Percentiles rank a stretch among this genome's conserved stretches.
Evolutionary conservation across 2,113 vertebrate genomes (phyloP).

Genomic region (Stigmatopora argus): DNA sequence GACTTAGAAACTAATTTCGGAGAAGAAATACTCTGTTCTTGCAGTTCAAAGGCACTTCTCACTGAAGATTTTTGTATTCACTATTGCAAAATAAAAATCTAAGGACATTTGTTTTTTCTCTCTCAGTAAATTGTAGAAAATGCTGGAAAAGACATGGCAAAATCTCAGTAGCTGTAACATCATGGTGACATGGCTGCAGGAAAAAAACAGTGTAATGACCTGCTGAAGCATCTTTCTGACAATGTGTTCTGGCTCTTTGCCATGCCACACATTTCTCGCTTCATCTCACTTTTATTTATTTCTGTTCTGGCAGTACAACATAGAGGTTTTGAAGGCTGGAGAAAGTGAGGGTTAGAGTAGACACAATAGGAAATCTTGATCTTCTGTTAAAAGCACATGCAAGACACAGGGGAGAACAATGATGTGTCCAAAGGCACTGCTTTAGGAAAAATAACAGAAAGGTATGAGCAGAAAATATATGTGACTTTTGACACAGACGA

Average conservation of each 20-base stretch:
- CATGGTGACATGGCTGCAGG: constrained; percentile 18
- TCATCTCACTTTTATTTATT: constrained; percentile 22
- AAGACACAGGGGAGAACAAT: constrained; percentile 48
- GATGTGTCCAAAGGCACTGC: constrained; percentile 57
- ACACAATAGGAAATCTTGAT: constrained; percentile 37
- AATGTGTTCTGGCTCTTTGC: constrained; percentile 43
- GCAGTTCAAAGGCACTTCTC: background rate
- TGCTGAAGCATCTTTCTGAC: constrained; percentile 42
- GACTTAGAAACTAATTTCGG: constrained; percentile 23
- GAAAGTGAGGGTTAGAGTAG: constrained; percentile 56
- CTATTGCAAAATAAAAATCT: background rate
- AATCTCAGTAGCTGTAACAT: constrained; percentile 18
- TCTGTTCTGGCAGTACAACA: constrained; percentile 47
- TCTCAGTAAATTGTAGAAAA: background rate
- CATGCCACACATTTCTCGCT: constrained; percentile 44
- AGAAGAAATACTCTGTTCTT: constrained; percentile 7
- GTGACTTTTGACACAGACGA: constrained; percentile 54
- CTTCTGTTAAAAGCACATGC: constrained; percentile 52
- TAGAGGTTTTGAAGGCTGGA: constrained; percentile 52
- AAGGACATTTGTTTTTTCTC: background rate
- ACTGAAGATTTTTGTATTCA: background rate
- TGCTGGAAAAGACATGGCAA: background rate
- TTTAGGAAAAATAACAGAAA: constrained; percentile 50
- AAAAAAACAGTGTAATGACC: constrained; percentile 30
- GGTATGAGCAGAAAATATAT: constrained; percentile 58